Conservation (phyloP, 2,113 vertebrate genomes). For the Cavia aperea region DNA sequence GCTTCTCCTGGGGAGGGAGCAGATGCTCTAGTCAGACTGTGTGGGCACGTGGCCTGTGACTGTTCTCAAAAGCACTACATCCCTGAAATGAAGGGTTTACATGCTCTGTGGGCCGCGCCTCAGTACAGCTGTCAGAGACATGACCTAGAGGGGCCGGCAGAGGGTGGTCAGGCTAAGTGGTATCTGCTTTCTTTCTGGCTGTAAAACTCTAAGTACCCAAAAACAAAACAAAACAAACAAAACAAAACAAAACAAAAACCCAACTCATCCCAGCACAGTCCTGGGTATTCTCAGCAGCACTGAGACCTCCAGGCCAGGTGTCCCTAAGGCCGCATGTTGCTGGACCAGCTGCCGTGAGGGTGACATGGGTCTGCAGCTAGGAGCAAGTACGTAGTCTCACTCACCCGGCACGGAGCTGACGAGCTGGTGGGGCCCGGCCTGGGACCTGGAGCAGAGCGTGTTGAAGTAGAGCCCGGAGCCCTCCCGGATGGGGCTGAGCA, state of each 20-base stretch:
- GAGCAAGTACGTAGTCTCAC: not conserved
- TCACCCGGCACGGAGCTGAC: slow-evolving; percentile 66
- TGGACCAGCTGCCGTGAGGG: rapidly evolving
- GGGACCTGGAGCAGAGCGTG: slow-evolving; percentile 61
- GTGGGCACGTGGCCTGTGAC: not conserved
- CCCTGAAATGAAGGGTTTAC: not conserved
- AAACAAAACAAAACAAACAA: not conserved
- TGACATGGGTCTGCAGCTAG: rapidly evolving
- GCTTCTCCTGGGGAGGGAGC: not conserved
- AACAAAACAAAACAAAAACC: no score
- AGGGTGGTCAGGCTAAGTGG: not conserved
- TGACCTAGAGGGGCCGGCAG: not conserved
- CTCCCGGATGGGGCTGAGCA: slow-evolving; percentile 79
- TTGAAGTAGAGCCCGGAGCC: slow-evolving; percentile 80
- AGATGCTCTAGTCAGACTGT: not conserved
- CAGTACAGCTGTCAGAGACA: no score
- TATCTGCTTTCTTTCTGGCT: not conserved
- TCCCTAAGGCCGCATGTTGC: not conserved
- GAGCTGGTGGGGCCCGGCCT: slow-evolving; percentile 28
- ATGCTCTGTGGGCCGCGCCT: rapidly evolving
- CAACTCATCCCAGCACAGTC: not conserved
- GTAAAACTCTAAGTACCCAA: not conserved
- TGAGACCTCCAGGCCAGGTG: no score
- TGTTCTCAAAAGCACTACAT: not conserved
- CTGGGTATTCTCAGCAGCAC: not conserved